Percentiles rank a stretch among this genome's conserved stretches.
These are phyloP conservation scores for Tragelaphus eurycerus DNA, from an alignment of 2,797 vertebrate species.

Conservation along the genomic window DNA sequence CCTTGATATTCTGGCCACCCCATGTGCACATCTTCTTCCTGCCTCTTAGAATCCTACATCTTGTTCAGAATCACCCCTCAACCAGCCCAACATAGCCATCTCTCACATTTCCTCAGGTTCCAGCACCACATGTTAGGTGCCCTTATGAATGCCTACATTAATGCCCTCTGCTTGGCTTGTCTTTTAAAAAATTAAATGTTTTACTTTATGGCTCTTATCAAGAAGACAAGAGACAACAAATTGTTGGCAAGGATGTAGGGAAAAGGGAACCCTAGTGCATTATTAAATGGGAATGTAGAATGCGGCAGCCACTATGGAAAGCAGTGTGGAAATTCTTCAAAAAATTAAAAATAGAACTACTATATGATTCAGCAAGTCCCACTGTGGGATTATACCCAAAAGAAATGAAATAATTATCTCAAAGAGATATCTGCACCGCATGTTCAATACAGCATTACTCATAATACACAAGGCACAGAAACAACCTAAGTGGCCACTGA, in stretches of 20 bases:
- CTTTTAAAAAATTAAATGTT: neutral
- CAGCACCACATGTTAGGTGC: neutral
- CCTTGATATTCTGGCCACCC: neutral
- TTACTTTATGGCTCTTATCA: neutral
- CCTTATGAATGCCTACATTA: neutral
- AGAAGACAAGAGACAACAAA: neutral
- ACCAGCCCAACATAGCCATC: rapidly evolving
- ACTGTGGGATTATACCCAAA: neutral
- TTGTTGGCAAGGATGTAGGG: neutral
- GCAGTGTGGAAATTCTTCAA: neutral
- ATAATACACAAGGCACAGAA: neutral
- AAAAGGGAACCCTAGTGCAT: neutral
- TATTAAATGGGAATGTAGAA: neutral
- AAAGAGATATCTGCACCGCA: neutral
- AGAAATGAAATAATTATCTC: neutral
- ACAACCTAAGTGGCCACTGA: no score
- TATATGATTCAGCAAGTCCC: neutral
- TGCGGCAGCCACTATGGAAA: neutral
- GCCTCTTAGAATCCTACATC: no score
- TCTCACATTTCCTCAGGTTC: neutral
- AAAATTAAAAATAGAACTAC: neutral
- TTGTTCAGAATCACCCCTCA: neutral
- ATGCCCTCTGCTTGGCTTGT: neutral
- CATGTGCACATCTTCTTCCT: neutral
- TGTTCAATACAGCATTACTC: neutral